A percentile compares a stretch with the other conserved stretches of the same genome.
Conservation (phyloP, 2,888 invertebrate genomes). For the Arge pagana region DNA sequence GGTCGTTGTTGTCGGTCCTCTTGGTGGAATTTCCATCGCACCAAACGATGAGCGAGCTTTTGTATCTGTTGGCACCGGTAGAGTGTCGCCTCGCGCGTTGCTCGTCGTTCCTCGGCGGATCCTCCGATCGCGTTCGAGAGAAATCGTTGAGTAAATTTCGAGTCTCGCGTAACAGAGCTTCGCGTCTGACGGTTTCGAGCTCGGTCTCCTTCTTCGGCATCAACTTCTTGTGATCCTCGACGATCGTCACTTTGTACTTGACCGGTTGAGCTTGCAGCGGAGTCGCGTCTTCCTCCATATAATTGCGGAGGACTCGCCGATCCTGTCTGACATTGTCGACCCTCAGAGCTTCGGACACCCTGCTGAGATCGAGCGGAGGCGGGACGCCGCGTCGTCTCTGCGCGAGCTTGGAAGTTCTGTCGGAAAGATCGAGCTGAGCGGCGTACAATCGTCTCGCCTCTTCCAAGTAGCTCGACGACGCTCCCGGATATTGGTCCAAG, state of each 20-base stretch:
- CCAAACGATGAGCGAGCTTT: constrained; percentile 13
- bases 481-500: background rate
- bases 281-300: constrained; percentile 37
- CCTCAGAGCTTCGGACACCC: constrained; percentile 32
- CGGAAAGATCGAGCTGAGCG: constrained; percentile 8
- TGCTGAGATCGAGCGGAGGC: constrained; percentile 38
- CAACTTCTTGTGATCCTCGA: too few relatives aligned
- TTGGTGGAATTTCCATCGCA: constrained; percentile 25
- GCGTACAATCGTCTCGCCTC: constrained; percentile 5
- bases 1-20: constrained; percentile 31
- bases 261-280: constrained; percentile 33
- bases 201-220: background rate
- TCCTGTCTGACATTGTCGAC: constrained; percentile 36
- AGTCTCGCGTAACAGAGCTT: background rate
- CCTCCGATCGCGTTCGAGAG: background rate
- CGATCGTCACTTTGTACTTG: constrained; percentile 21
- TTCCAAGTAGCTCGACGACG: background rate
- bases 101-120: background rate
- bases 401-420: constrained; percentile 2
- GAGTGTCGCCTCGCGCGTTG: background rate
- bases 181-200: background rate
- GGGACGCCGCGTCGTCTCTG: constrained; percentile 29
- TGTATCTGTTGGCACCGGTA: background rate
- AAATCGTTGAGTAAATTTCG: constrained; percentile 1
- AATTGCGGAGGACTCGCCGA: constrained; percentile 35